Evolutionary conservation across 1,140 invertebrate genomes (phyloP).

Genomic region (Kradibia gibbosae): DNA sequence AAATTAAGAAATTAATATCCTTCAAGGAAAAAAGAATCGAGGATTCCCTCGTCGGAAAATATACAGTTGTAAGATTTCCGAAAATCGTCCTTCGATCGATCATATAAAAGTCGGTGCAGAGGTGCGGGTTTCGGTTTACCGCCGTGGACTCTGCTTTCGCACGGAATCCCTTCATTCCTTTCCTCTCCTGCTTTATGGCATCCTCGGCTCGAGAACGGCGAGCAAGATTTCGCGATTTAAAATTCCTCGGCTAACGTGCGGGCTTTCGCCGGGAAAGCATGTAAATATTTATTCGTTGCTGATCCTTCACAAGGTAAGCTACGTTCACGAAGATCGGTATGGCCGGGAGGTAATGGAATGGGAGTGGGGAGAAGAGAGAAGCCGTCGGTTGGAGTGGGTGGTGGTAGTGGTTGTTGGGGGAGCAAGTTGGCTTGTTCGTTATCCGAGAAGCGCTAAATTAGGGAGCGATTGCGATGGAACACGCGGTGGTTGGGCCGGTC

Average conservation of each 20-base stretch:
- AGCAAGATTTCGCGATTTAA: constrained; percentile 12
- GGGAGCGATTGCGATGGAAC: background rate
- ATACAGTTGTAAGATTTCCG: background rate
- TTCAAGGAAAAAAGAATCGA: too few species aligned
- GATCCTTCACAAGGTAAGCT: background rate
- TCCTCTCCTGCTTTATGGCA: constrained; percentile 4
- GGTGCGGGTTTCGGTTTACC: background rate
- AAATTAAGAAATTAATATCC: too few species aligned
- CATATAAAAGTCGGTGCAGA: background rate
- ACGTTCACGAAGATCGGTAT: background rate
- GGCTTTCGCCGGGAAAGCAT: background rate
- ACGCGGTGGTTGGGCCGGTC: background rate
- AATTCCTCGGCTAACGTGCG: background rate
- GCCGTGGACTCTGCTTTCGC: background rate
- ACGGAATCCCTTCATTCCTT: constrained; percentile 8
- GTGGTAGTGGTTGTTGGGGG: too few species aligned
- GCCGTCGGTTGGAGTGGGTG: background rate
- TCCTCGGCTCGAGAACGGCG: background rate
- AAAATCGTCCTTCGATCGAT: background rate
- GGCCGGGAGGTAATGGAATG: background rate
- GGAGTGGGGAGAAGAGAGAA: background rate
- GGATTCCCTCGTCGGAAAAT: background rate
- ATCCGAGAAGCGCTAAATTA: constrained; percentile 15
- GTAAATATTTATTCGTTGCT: constrained; percentile 27
- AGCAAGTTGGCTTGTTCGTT: constrained; percentile 6